These are phyloP conservation scores for Umimayanthus kanabou DNA, from an alignment of 92 coral and sea anemone genomes.

Conservation along the genomic window DNA sequence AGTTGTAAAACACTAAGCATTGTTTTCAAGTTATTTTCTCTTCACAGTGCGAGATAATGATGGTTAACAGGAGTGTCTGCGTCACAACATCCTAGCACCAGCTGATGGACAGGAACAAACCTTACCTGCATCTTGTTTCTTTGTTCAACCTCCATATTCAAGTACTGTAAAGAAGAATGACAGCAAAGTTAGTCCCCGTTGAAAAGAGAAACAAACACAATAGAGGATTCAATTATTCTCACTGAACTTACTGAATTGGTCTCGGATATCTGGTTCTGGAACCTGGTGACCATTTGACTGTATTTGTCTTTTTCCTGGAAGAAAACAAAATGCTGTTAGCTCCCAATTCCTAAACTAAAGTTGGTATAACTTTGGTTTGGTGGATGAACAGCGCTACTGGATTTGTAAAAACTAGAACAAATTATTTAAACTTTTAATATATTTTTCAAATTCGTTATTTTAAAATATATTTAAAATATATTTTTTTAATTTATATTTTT, in stretches of 20 bases:
- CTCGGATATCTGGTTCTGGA: conserved; percentile 85
- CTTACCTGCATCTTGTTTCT: conserved; percentile 90
- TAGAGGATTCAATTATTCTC: neutral
- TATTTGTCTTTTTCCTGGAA: conserved; percentile 91
- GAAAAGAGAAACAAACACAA: neutral
- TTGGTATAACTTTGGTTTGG: too few species aligned
- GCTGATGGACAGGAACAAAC: neutral
- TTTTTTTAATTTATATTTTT: too few species aligned
- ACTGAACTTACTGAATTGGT: conserved; percentile 64
- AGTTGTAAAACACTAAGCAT: neutral
- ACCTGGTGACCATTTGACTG: conserved; percentile 86
- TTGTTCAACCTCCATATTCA: conserved; percentile 85
- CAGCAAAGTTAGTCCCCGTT: neutral
- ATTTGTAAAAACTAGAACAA: too few species aligned
- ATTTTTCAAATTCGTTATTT: too few species aligned
- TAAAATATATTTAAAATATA: too few species aligned
- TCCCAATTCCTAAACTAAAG: neutral
- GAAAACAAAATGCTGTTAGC: neutral
- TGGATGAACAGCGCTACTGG: too few species aligned
- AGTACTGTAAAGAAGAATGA: conserved; percentile 56
- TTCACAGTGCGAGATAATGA: too few species aligned
- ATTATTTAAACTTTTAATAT: too few species aligned
- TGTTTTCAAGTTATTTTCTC: too few species aligned
- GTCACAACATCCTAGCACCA: neutral
- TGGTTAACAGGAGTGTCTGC: too few species aligned